Evolutionary conservation across 2,797 vertebrate species (phyloP), one percentile per base, ranked within the genome.

Genomic region (Chromobotia macracanthus): DNA sequence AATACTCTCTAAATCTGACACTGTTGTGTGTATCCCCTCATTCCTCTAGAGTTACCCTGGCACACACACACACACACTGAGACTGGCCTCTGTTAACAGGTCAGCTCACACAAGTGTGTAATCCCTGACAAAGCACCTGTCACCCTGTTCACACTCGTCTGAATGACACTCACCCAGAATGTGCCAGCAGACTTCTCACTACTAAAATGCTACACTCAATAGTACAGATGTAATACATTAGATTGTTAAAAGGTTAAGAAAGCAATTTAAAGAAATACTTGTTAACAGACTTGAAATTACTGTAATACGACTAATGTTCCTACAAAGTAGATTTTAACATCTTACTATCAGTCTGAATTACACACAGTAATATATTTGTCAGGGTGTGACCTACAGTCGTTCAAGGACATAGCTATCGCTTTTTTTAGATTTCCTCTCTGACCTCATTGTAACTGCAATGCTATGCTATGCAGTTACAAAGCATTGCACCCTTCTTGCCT

Each of bases 401-500:
- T 65, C 60, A 72, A 66, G 48, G 56, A 53, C 76, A 69, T 3
- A n/a, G 28, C 3, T n/a, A 56, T 35, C 48, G 19, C 28, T 70
- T 69, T 63, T 63, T 79, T 71, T 44, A 64, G 35, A 23, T 31
- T 65, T 28, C 31, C 15, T 46, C 48, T 66, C 35, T 72, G 77
- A 65, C 69, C 64, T 72, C 67, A 78, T 50, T 53, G 69, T 35
- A 55, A 72, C 21, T 55, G 44, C 76, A 72, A 65, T 31, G 35
- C 69, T 64, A 65, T 44, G 50, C 15, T 64, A 65, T 44, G 50
- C 15, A 53, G 31, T 75, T 60, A 64, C 46, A 65, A 28, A 44
- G 11, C 28, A 60, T 85, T 83, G 81, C 84, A 73, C 63, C 61
- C 13, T 35, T 66, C 21, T 85, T 85, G 79, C 82, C 21, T 85